Evolutionary conservation across 2,797 vertebrate species (phyloP), one percentile per base, ranked within the genome.

Genomic region (Tauraco hartlaubi): DNA sequence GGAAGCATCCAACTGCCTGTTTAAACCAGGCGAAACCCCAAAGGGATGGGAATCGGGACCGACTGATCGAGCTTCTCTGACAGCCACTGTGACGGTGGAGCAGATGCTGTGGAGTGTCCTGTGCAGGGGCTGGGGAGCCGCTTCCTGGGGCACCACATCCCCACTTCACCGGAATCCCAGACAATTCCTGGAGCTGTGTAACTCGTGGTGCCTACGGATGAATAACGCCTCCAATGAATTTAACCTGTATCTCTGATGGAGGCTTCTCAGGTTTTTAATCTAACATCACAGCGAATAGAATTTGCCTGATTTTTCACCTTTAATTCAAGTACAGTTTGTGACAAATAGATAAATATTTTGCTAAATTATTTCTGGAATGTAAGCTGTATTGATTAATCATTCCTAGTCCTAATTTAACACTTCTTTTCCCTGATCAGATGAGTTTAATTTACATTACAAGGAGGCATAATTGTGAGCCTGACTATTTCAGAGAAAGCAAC

Each of bases 41-140:
- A 26, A 37, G 69, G 46, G 7, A 15, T 1, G 2, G 39, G 33
- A 55, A 44, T 2, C 0, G 0, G 35, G 54, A 41, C 9, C 0
- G 0, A 20, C 17, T n/a, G 8, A 33, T 13, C 2, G 3, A 35
- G 7, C 6, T 9, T n/a, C 44, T 23, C 12, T 55, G 17, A 15
- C 39, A 22, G 25, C 39, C 4, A 0, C 48, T 8, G 49, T 39
- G 39, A n/a, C 2, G 2, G 10, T 33, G 35, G 55, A 67, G 31
- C 29, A 85, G 51, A 29, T 2, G 20, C 8, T 82, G 18, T 37
- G 12, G 3, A 46, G 37, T 16, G n/a, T 26, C 64, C n/a, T 33
- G 25, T 23, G 39, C 25, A 55, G 11, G 26, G 29, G 3, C 5
- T 77, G 46, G 68, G 44, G 33, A 56, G 2, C 22, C 1, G 0